Percentiles rank a stretch among this genome's conserved stretches.
phyloP scores from a whole-genome alignment of 2,888 invertebrate species.

The Seira musarum region DNA sequence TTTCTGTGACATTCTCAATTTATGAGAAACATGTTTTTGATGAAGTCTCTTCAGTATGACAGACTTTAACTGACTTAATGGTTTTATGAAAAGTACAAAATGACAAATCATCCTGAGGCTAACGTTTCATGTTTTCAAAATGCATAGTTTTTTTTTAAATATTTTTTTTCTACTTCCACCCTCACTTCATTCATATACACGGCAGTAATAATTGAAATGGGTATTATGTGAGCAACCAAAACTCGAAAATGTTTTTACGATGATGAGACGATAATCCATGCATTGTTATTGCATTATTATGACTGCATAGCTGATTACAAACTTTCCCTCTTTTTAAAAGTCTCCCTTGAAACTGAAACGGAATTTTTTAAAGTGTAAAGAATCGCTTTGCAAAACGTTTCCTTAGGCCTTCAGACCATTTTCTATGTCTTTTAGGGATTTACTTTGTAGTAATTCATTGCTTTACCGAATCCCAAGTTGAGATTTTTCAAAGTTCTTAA shows the following conservation, averaged over 20 bases:
- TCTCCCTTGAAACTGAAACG: background rate
- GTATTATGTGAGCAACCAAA: background rate
- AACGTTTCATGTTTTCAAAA: background rate
- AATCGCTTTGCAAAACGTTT: conserved; percentile 29
- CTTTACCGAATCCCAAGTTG: background rate
- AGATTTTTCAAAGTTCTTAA: background rate
- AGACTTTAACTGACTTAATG: background rate
- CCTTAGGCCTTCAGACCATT: conserved; percentile 24
- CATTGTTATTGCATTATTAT: conserved; percentile 10
- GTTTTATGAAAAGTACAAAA: background rate
- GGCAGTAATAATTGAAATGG: background rate
- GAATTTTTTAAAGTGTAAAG: conserved; percentile 27
- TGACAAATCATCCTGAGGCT: background rate
- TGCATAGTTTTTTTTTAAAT: no score
- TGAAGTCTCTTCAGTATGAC: background rate
- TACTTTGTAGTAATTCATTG: conserved; percentile 39
- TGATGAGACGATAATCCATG: conserved; percentile 6
- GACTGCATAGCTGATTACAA: background rate
- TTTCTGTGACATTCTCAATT: background rate
- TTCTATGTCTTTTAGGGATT: conserved; percentile 20
- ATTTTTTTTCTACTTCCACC: no score
- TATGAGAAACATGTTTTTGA: background rate
- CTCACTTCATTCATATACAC: background rate
- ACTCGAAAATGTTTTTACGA: background rate
- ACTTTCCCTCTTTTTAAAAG: conserved; percentile 41